Percentiles rank a stretch among this genome's conserved stretches.
These are phyloP conservation scores for Sinocyclocheilus rhinocerous DNA, from an alignment of 2,113 vertebrate genomes.

Conservation along the genomic window DNA sequence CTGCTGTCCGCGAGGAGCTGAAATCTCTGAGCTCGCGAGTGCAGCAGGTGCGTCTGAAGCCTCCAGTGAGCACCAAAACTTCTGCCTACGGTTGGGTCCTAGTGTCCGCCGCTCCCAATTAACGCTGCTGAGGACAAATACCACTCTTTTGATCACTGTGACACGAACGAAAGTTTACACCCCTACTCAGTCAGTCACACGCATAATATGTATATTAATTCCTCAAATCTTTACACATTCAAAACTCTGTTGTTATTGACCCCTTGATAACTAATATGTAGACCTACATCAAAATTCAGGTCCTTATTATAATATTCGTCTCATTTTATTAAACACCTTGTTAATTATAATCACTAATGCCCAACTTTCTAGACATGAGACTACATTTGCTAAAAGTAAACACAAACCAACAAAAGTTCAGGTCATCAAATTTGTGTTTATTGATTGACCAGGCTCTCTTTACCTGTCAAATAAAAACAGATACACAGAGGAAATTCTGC, in stretches of 20 bases:
- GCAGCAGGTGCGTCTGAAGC: constrained; percentile 42
- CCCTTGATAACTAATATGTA: background rate
- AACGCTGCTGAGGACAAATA: no score
- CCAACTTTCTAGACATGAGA: background rate
- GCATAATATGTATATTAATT: background rate
- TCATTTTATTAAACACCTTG: background rate
- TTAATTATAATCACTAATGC: background rate
- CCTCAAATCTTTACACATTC: background rate
- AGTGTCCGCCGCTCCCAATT: constrained; percentile 32
- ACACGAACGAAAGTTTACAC: background rate
- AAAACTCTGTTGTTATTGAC: background rate
- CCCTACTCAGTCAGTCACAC: background rate
- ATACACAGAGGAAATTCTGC: constrained; percentile 19
- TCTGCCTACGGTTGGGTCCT: constrained; percentile 39
- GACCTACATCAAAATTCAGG: background rate
- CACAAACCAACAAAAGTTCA: constrained; percentile 42
- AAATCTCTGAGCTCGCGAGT: background rate
- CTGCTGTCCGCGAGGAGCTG: background rate
- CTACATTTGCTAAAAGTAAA: background rate
- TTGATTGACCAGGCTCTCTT: constrained; percentile 57
- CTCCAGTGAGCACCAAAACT: constrained; percentile 5
- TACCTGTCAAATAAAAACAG: constrained; percentile 43
- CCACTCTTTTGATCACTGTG: background rate
- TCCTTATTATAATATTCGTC: background rate
- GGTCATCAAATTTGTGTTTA: constrained; percentile 59